Evolutionary conservation across 2,888 invertebrate species (phyloP), one percentile per base, ranked within the genome.

Genomic region (Aleiodes alternator): DNA sequence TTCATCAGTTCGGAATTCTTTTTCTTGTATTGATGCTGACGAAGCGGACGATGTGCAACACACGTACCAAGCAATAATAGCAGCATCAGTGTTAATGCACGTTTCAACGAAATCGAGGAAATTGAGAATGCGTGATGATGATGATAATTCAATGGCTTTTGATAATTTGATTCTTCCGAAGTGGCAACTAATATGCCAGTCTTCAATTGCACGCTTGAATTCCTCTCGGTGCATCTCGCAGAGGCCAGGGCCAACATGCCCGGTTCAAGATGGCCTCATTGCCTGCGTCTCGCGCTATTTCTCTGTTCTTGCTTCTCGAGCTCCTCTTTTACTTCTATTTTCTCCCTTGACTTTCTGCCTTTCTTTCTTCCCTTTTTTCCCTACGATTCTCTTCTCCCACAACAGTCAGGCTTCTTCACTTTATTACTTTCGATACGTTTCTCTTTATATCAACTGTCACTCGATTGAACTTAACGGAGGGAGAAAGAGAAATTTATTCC

Each of bases 231-330:
- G 80, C 81, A 81, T 81, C 74, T 79, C 81, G 77, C 69, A 57
- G 74, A 76, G 76, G 79, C 76, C 76, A 73, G 75, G 68, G 81
- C 79, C 80, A 78, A 81, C 81, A 80, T 81, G 76, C 78, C 81
- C 79, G 77, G 76, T 79, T 81, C 80, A 81, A 77, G 79, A 81
- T 78, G 73, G 78, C 78, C 78, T 80, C 81, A 80, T 80, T 74
- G 77, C 77, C 72, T 16, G 70, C 64, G 55, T 48, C 69, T 55
- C n/a, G 56, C 31, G 31, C 71, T n/a, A 61, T 57, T 74, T 51
- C 23, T 29, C 59, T n/a, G 9, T 56, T 51, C 53, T 34, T 64
- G 61, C 11, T 38, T 73, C 23, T 69, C 70, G 11, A 57, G 51
- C 69, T 34, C 56, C 51, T 57, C 29, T 57, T 66, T 69, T 51